Base-by-base conservation (phyloP, 2,797 vertebrate genomes). In the Mastacembelus armatus region DNA sequence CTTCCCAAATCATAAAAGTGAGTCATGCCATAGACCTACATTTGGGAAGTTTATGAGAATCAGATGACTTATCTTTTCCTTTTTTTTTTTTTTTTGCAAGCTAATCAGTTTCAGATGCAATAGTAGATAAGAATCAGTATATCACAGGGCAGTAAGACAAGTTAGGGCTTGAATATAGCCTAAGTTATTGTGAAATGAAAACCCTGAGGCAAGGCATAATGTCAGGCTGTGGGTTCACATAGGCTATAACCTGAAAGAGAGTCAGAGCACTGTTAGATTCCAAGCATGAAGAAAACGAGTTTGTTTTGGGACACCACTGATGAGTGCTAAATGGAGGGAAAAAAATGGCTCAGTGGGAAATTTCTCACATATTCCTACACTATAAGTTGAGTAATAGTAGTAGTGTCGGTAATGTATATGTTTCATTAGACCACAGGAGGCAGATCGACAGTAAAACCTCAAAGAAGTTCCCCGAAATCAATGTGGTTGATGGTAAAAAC, bases 51-150 rank as follows among this genome's bases (percentile, higher is more conserved):
- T 38, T 18, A 30, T 16, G 2, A 64, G 24, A 42, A 40, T 45
- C 49, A 30, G 27, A 66, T 38, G 44, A 40, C 4, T 12, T 62
- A 45, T 22, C 3, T 24, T 54, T 26, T n/a, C 7, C 4, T 16
- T 11, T 5, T 36, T 15, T 7, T 9, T 21, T 6, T 35, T 64
- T 38, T 10, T 11, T 38, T 63, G 30, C 59, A 8, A 30, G 42
- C 35, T 71, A 61, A 72, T 76, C 14, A 44, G n/a, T 72, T 77
- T 63, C 42, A 78, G 21, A 62, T 56, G 36, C n/a, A 39, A 14
- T 10, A 9, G 18, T n/a, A 21, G 19, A 27, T 39, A 22, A 3
- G 19, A 32, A 12, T 19, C 39, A 3, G 26, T 52, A 4, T 15
- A 18, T 42, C n/a, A n/a, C n/a, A n/a, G 52, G 10, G n/a, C 11